Percentiles rank a stretch among this genome's conserved stretches.
Evolutionary conservation across 2,113 vertebrate genomes (phyloP).

Genomic region (Psammodynastes pulverulentus): DNA sequence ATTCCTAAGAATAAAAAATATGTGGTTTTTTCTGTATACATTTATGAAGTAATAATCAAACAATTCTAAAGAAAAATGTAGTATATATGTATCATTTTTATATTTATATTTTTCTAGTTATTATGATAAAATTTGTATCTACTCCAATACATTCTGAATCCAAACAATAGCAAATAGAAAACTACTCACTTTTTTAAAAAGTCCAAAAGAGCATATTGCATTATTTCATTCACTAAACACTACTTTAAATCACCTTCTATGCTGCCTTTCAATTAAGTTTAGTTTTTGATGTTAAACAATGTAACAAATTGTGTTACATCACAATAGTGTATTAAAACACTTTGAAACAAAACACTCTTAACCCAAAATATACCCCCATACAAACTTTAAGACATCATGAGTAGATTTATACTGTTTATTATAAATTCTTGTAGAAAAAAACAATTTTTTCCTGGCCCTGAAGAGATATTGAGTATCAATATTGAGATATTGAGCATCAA

Average conservation of each 20-base stretch:
- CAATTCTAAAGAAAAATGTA: not conserved
- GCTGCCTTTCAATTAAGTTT: not conserved
- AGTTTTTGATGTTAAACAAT: not conserved
- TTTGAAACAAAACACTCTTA: not conserved
- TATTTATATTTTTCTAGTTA: not conserved
- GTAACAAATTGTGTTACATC: not conserved
- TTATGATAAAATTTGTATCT: not conserved
- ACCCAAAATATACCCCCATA: not conserved
- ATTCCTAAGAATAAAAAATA: conserved; percentile 77
- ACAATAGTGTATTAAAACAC: not conserved
- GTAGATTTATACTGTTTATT: not conserved
- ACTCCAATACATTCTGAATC: not conserved
- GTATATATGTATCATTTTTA: not conserved
- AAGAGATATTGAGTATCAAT: not conserved
- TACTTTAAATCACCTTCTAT: not conserved
- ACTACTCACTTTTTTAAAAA: not conserved
- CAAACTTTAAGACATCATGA: not conserved
- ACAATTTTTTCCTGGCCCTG: not conserved
- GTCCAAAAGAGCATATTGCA: not conserved
- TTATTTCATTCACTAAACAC: not conserved
- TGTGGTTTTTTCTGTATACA: not conserved
- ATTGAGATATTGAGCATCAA: not conserved
- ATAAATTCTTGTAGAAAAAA: not conserved
- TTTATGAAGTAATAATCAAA: not conserved
- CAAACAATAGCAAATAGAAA: not conserved